A percentile compares a stretch with the other conserved stretches of the same genome.
Evolutionary conservation across 2,888 invertebrate species (phyloP).

Genomic region (Drosophila ustulata): DNA sequence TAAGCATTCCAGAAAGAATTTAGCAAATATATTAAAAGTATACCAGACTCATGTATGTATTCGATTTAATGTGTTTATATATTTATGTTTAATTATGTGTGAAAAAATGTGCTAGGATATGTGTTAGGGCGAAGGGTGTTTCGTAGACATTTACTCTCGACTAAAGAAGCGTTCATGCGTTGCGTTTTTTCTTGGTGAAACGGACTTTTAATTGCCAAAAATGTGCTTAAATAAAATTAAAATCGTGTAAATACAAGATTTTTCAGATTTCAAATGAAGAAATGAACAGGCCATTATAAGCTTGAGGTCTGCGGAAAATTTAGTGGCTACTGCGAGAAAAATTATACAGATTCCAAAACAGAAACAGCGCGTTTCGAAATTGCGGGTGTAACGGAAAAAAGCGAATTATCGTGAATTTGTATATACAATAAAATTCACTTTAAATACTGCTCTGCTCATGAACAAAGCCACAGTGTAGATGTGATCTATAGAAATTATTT

Average conservation of each 20-base stretch:
- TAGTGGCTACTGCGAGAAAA: conserved; percentile 8
- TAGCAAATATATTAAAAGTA: not conserved
- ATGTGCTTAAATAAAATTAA: not conserved
- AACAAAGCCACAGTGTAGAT: not conserved
- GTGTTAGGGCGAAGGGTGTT: conserved; percentile 1
- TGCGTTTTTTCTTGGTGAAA: not conserved
- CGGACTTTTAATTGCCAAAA: not conserved
- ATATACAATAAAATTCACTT: not conserved
- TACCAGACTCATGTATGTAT: not conserved
- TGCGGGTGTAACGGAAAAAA: not conserved
- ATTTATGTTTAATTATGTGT: not conserved
- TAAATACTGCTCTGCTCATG: not conserved
- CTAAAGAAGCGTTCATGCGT: conserved; percentile 1
- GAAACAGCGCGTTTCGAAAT: not conserved
- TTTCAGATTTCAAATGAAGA: not conserved
- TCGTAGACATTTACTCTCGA: not conserved
- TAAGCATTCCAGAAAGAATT: not conserved
- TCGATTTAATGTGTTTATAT: not conserved
- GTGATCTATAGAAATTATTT: not conserved
- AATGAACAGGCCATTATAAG: not conserved
- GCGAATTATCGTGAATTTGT: conserved; percentile 11
- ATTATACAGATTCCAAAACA: conserved; percentile 1
- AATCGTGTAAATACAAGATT: conserved; percentile 2
- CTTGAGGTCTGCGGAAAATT: conserved; percentile 1
- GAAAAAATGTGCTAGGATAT: not conserved